Evolutionary conservation across 2,113 vertebrate genomes (phyloP), one percentile per base, ranked within the genome.

Genomic region (Rhinolophus sinicus): DNA sequence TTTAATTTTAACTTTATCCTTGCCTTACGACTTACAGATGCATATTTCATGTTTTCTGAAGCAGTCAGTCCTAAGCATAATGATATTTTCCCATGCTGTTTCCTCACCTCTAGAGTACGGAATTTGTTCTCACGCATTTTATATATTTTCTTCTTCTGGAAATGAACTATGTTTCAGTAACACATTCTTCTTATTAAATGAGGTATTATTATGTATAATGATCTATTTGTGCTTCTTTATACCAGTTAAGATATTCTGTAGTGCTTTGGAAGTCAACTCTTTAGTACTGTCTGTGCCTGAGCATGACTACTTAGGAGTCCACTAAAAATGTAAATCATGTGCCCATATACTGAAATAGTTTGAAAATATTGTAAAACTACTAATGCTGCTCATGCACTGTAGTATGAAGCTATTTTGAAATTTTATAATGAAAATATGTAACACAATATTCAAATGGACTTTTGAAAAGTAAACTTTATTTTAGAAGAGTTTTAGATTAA

Each of bases 1-100:
- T 60, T 52, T 78, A 64, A 70, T 52, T 22, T 80, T 72, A 72
- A 73, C 62, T 82, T 70, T 76, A 75, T 28, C 40, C 26, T n/a
- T 93, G 69, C 16, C 24, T 84, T 75, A 30, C 44, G 62, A 78
- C 69, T 21, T 65, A 50, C 76, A 73, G 76, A 93, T n/a, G 35
- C 19, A 4, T 38, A 52, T 88, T 70, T 95, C 69, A 56, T 83
- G 69, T 88, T 91, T 93, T 64, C 91, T 65, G 83, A 93, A 91
- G 62, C 52, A 86, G 73, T 81, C 6, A 14, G 5, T 90, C 64
- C 47, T 94, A 83, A 94, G 44, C 47, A 64, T 50, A 62, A 30
- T 76, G 16, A 24, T 67, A 52, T 72, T 67, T 88, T 82, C 8
- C 22, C 12, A 47, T 60, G 33, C n/a, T 8, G 76, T 69, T 76